Conservation (phyloP, 1,140 invertebrate species). For the Latrodectus geometricus region DNA sequence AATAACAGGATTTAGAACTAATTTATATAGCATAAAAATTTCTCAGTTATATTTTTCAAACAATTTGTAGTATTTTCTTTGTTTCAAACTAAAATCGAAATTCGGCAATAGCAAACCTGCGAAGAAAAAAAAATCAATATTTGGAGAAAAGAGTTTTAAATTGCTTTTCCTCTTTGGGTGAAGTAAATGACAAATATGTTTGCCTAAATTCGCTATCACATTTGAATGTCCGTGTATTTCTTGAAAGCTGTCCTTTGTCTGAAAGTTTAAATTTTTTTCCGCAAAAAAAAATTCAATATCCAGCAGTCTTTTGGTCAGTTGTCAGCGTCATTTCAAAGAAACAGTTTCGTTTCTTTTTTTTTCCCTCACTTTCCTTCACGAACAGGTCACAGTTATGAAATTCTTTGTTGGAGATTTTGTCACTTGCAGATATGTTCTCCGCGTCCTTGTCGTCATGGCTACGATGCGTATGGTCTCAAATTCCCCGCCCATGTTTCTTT, state of each 20-base stretch:
- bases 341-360: background rate
- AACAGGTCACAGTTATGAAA: background rate
- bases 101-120: no score
- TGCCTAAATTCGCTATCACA: background rate
- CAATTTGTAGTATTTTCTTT: no score
- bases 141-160: no score
- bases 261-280: background rate
- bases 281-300: background rate
- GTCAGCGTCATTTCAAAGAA: background rate
- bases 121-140: no score
- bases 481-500: background rate
- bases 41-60: no score
- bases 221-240: background rate
- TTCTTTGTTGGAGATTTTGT: background rate
- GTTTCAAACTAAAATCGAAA: no score
- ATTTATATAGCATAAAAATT: no score
- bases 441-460: background rate
- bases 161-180: no score
- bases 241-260: background rate
- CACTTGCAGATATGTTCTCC: background rate
- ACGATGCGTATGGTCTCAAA: background rate
- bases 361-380: background rate
- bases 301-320: background rate
- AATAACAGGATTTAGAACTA: no score
- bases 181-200: background rate